Base-by-base conservation (phyloP, 2,888 invertebrate species). In the Pyrgus malvae region DNA sequence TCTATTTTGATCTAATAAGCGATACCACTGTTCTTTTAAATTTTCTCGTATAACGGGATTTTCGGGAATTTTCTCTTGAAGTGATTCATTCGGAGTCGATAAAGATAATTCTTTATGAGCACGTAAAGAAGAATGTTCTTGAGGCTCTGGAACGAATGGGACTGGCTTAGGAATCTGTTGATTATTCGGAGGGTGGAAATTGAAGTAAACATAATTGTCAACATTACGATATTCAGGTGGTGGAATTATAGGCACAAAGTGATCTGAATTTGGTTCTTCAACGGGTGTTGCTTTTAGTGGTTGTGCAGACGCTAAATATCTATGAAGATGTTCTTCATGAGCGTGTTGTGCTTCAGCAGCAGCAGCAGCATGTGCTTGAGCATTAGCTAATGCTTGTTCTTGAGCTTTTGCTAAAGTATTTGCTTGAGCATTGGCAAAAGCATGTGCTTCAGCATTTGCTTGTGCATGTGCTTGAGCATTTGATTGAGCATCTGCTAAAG, bases 11-110 rank as follows among this genome's bases (percentile, higher is more conserved):
- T 63, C 53, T 29, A 64, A 46, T 17, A 63, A 14, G 11, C 54
- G 50, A 16, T 60, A 55, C 64, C 64, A 65, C 14, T 62, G 58
- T 41, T 65, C 53, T 48, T 61, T 55, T 5, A 62, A 42, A 21
- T 59, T 16, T 25, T 54, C 46, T 4, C 31, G 42, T 44, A 48
- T 23, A 3, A 7, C 2, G 21, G 21, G 29, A 1, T 51, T 16
- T 3, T 9, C 35, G 9, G 1, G 14, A 14, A 3, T 12, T 21
- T 19, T 44, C 1, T 38, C 37, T 14, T 38, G 19, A 29, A 21
- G 12, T 2, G 29, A 14, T 12, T 45, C 14, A 6, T 45, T 25
- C 1, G 51, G 12, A 25, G 2, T 29, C 7, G 11, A 37, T 11
- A 9, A 5, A n/a, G 35, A 3, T 21, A 27, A 0, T 2, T 1